Percentiles rank a stretch among this genome's conserved stretches.
These are phyloP conservation scores for Melitaea cinxia DNA, from an alignment of 1,140 invertebrate genomes.

Conservation along the genomic window DNA sequence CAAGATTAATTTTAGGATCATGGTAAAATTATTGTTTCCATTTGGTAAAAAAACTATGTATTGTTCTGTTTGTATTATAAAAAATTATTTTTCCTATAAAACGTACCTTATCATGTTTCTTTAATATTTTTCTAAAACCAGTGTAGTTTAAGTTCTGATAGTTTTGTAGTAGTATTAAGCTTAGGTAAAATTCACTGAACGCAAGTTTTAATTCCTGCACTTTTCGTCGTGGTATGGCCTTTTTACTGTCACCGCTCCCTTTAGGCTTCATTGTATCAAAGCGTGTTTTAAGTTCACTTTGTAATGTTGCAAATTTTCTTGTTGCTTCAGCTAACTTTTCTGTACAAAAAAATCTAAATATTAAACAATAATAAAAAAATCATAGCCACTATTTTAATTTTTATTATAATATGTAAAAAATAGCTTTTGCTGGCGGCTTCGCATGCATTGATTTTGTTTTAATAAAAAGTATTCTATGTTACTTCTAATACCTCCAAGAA, in stretches of 20 bases:
- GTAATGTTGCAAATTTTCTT: slow-evolving; percentile 94
- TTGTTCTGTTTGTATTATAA: background rate
- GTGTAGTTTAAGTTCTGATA: slow-evolving; percentile 99
- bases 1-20: too few species aligned
- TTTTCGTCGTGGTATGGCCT: slow-evolving; percentile 88
- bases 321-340: slow-evolving; percentile 99
- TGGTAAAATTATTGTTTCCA: background rate
- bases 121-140: slow-evolving; percentile 99
- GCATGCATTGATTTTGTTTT: too few species aligned
- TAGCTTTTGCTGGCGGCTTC: too few species aligned
- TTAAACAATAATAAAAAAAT: background rate
- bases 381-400: background rate
- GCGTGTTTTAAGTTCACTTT: slow-evolving; percentile 92
- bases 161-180: slow-evolving; percentile 95
- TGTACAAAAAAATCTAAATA: slow-evolving; percentile 57
- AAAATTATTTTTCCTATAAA: background rate
- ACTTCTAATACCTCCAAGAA: too few species aligned
- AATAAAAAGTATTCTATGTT: too few species aligned
- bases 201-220: slow-evolving; percentile 97
- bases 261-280: slow-evolving; percentile 86
- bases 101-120: slow-evolving; percentile 99
- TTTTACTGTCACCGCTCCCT: slow-evolving; percentile 81
- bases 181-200: slow-evolving; percentile 99
- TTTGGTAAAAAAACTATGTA: background rate
- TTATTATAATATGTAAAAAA: too few species aligned